A percentile compares a stretch with the other conserved stretches of the same genome.
Evolutionary conservation across 2,888 invertebrate genomes (phyloP).

Genomic region (Nemapogon koenigi): DNA sequence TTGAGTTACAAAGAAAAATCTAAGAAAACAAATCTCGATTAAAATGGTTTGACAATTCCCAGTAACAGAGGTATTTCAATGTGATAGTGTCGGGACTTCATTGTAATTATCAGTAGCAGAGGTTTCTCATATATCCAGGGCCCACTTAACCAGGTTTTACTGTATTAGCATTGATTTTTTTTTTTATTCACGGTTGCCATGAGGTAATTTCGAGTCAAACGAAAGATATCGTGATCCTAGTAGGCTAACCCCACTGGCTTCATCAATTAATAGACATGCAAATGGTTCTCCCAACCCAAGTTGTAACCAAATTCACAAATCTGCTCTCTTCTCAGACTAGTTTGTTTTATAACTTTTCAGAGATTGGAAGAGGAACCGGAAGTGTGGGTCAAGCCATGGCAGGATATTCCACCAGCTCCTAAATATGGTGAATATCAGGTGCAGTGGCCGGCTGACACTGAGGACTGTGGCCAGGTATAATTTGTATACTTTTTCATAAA

Average conservation of each 20-base stretch:
- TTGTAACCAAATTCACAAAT: no score
- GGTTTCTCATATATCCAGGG: neutral
- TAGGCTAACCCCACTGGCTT: no score
- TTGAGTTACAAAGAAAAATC: neutral
- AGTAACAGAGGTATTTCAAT: neutral
- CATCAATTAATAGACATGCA: no score
- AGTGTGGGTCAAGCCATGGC: slow-evolving; percentile 79
- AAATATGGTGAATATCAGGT: slow-evolving; percentile 62
- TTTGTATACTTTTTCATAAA: neutral
- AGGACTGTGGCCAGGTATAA: slow-evolving; percentile 77
- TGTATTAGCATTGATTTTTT: neutral
- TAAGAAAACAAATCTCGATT: neutral
- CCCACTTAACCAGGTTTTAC: no score
- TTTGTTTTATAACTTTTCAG: no score
- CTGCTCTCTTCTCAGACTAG: no score
- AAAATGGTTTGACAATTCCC: neutral
- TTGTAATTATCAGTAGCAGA: neutral
- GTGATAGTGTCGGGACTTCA: neutral
- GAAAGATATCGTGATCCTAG: no score
- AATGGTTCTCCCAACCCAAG: no score
- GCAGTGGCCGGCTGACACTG: slow-evolving; percentile 83
- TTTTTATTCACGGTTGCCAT: neutral
- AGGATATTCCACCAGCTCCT: slow-evolving; percentile 70
- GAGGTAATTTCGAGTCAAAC: no score
- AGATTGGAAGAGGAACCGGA: slow-evolving; percentile 37